phyloP scores from a whole-genome alignment of 2,888 invertebrate genomes.

The Nomada hirtipes region DNA sequence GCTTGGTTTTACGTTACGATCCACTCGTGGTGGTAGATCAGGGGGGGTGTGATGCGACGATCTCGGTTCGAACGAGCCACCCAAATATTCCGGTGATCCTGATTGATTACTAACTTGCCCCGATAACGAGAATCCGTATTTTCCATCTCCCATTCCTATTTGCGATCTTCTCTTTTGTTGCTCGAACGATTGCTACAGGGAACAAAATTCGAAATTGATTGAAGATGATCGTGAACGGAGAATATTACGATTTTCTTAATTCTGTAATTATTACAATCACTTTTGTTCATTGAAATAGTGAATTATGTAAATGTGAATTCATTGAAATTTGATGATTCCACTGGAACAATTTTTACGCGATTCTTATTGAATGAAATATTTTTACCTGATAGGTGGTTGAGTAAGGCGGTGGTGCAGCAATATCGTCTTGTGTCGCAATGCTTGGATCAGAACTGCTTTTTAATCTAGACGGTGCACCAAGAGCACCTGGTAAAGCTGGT shows the following conservation, averaged over 20 bases:
- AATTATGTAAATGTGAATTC: not conserved
- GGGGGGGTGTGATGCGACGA: slow-evolving; percentile 86
- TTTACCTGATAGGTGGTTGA: slow-evolving; percentile 85
- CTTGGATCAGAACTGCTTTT: slow-evolving; percentile 95
- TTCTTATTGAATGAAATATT: not conserved
- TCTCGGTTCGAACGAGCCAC: slow-evolving; percentile 79
- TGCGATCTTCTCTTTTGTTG: slow-evolving; percentile 81
- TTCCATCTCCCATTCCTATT: slow-evolving; percentile 86
- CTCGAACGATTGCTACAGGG: slow-evolving; percentile 74
- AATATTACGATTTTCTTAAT: not conserved
- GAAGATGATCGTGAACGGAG: not conserved
- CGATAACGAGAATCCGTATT: slow-evolving; percentile 87
- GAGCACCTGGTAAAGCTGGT: slow-evolving; percentile 86
- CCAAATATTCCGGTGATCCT: slow-evolving; percentile 80
- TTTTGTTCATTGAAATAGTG: no score
- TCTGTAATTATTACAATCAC: not conserved
- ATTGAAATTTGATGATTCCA: not conserved
- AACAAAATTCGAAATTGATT: not conserved
- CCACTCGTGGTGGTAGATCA: slow-evolving; percentile 94
- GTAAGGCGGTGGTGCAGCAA: slow-evolving; percentile 93
- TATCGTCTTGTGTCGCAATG: slow-evolving; percentile 96
- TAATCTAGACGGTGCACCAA: slow-evolving; percentile 87
- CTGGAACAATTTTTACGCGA: not conserved
- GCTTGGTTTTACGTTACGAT: slow-evolving; percentile 91
- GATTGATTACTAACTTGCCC: slow-evolving; percentile 83